phyloP scores from a whole-genome alignment of 2,888 invertebrate genomes.

The Nomada goodeniana region DNA sequence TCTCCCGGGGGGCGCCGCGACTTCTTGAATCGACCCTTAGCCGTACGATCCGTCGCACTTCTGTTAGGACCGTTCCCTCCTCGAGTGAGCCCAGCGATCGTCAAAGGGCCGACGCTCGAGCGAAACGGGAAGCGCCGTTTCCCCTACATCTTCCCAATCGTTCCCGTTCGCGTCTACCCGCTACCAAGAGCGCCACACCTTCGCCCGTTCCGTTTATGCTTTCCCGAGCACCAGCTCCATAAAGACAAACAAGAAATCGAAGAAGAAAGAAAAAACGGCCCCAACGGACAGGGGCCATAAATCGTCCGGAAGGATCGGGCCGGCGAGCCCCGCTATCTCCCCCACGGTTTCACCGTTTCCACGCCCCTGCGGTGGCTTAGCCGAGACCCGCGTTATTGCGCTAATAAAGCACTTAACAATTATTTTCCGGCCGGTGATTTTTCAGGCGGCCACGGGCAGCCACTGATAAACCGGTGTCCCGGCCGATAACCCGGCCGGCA shows the following conservation, averaged over 20 bases:
- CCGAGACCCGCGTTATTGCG: constrained; percentile 66
- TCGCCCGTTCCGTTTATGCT: background rate
- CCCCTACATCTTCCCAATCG: background rate
- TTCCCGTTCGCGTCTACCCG: background rate
- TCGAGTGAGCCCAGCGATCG: constrained; percentile 8
- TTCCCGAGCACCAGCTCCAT: background rate
- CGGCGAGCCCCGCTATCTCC: constrained; percentile 56
- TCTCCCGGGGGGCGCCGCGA: constrained; percentile 6
- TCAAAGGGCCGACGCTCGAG: background rate
- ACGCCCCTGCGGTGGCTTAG: constrained; percentile 33
- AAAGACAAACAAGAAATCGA: constrained; percentile 26
- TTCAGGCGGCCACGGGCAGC: constrained; percentile 60
- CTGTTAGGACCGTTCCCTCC: constrained; percentile 6
- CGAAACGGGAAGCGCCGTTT: background rate
- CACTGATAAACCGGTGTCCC: constrained; percentile 67
- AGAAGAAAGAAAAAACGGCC: background rate
- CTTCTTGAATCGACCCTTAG: constrained; percentile 34
- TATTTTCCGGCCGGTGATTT: constrained; percentile 73
- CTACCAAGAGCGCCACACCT: background rate
- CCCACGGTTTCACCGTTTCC: constrained; percentile 59
- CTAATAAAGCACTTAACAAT: constrained; percentile 74
- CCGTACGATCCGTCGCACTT: background rate
- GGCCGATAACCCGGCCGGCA: constrained; percentile 58
- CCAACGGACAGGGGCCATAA: constrained; percentile 37
- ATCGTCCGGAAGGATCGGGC: constrained; percentile 41